Percentiles rank a stretch among this genome's conserved stretches.
Conservation (phyloP, 1,140 invertebrate species). For the Diorhabda sublineata region DNA sequence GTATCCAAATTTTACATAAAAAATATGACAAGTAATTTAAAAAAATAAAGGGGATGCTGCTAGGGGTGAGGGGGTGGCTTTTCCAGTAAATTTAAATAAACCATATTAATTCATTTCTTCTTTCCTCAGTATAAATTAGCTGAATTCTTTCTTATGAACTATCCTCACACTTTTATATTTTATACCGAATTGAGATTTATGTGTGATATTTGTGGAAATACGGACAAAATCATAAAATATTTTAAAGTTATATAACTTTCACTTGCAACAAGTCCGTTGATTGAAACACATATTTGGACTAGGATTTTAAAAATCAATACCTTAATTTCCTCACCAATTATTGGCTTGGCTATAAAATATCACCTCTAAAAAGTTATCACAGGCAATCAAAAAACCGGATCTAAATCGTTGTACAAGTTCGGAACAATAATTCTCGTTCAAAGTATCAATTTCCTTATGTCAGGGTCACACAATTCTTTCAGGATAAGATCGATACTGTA, state of each 20-base stretch:
- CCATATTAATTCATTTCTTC: too few species aligned
- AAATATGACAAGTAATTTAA: too few species aligned
- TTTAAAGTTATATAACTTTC: not conserved
- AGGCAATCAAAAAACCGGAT: conserved; percentile 1
- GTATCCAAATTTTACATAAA: too few species aligned
- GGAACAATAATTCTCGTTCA: not conserved
- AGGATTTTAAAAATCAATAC: not conserved
- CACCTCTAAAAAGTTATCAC: not conserved
- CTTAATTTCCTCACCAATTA: not conserved
- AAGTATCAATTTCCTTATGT: not conserved
- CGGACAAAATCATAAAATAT: not conserved
- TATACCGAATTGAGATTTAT: not conserved
- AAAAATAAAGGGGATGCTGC: too few species aligned
- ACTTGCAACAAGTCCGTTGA: not conserved
- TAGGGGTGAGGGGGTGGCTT: too few species aligned
- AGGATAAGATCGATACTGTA: not conserved
- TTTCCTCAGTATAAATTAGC: not conserved
- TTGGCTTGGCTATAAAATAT: not conserved
- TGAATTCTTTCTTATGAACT: not conserved
- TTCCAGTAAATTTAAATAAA: too few species aligned
- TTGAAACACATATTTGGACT: not conserved
- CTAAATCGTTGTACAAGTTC: not conserved
- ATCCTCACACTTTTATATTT: not conserved
- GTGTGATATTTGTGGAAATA: not conserved
- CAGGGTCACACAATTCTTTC: not conserved